These are phyloP conservation scores for Caenorhabditis sp. DNA, from an alignment of 2,888 invertebrate species.

Conservation along the genomic window DNA sequence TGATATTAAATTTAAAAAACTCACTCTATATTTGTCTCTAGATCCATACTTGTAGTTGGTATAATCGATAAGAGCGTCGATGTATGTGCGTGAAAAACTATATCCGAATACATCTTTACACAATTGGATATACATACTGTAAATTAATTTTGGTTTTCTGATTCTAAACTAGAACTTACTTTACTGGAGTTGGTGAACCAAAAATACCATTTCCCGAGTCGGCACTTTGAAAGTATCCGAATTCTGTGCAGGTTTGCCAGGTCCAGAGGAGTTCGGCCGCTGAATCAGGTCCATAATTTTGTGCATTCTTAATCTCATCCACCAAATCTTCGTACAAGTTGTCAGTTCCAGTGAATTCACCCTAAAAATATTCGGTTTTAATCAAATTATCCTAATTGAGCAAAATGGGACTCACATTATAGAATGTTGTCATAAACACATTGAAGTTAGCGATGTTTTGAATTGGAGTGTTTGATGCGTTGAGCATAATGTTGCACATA, in stretches of 20 bases:
- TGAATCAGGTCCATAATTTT: slow-evolving; percentile 19
- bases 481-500: slow-evolving; percentile 81
- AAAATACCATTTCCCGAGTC: slow-evolving; percentile 72
- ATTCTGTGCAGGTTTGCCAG: slow-evolving; percentile 94
- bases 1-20: too few species aligned
- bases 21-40: slow-evolving; percentile 30
- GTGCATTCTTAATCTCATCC: slow-evolving; percentile 25
- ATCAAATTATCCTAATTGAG: neutral
- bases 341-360: slow-evolving; percentile 24
- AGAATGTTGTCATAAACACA: slow-evolving; percentile 74
- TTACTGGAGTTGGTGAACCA: slow-evolving; percentile 57
- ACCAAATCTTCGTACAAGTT: slow-evolving; percentile 42
- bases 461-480: slow-evolving; percentile 39
- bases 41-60: slow-evolving; percentile 50
- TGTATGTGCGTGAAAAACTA: slow-evolving; percentile 6
- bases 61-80: slow-evolving; percentile 19
- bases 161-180: slow-evolving; percentile 34
- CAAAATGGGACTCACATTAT: slow-evolving; percentile 4
- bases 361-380: neutral
- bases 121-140: slow-evolving; percentile 54
- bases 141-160: slow-evolving; percentile 3
- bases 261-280: slow-evolving; percentile 81
- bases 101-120: slow-evolving; percentile 57
- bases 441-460: slow-evolving; percentile 42
- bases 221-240: slow-evolving; percentile 92